A percentile compares a stretch with the other conserved stretches of the same genome.
These are phyloP conservation scores for Romanogobio albipinnatus DNA, from an alignment of 2,113 vertebrate species.

Conservation along the genomic window DNA sequence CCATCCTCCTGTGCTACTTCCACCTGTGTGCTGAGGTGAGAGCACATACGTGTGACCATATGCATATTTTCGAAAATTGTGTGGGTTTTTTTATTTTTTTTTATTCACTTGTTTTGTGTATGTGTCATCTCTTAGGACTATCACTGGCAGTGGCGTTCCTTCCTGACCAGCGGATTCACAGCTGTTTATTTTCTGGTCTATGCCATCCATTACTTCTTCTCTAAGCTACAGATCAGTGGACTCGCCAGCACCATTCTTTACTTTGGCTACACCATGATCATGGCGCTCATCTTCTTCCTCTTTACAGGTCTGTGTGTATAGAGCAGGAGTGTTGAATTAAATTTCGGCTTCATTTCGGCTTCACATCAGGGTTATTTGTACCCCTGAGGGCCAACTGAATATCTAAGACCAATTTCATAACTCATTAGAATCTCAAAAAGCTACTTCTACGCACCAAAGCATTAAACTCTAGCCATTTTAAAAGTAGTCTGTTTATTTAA, in stretches of 20 bases:
- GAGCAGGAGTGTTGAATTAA: background rate
- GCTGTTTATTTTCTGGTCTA: constrained; percentile 93
- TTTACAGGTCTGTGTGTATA: constrained; percentile 81
- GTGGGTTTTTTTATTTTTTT: background rate
- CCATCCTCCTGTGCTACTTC: constrained; percentile 88
- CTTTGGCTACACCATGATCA: constrained; percentile 94
- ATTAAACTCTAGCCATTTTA: too few species aligned
- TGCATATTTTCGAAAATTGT: background rate
- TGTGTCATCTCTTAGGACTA: constrained; percentile 79
- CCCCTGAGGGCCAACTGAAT: too few species aligned
- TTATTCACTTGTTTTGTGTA: background rate
- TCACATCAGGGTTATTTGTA: too few species aligned
- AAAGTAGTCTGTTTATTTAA: too few species aligned
- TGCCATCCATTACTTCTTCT: constrained; percentile 92
- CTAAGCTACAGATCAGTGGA: constrained; percentile 91
- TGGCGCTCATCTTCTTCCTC: constrained; percentile 95
- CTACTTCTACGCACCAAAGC: too few species aligned
- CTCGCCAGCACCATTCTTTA: constrained; percentile 93
- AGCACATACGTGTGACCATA: background rate
- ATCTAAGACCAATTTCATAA: too few species aligned
- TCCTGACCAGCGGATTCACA: constrained; percentile 95
- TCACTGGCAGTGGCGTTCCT: constrained; percentile 96
- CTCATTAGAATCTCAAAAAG: too few species aligned
- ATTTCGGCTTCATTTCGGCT: too few species aligned
- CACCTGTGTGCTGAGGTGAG: constrained; percentile 91